phyloP scores from a whole-genome alignment of 2,797 vertebrate genomes.

The Anableps anableps region DNA sequence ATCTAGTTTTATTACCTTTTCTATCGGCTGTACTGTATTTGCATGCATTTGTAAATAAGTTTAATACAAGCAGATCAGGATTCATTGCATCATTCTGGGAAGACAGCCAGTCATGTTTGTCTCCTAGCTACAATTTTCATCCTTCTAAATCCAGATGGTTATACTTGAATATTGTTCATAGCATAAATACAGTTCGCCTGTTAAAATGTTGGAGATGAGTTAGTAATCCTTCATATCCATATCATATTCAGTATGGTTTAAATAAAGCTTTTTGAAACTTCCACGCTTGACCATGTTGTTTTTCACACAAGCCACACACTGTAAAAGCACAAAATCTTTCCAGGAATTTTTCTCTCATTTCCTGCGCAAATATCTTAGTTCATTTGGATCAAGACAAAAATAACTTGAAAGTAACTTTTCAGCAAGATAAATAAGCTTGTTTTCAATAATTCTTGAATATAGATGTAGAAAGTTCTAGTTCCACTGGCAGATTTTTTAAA shows the following conservation, averaged over 20 bases:
- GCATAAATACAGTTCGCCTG: slow-evolving; percentile 19
- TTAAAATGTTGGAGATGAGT: neutral
- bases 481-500: too few species aligned
- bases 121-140: neutral
- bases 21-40: slow-evolving; percentile 69
- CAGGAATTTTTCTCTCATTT: too few species aligned
- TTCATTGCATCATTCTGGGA: slow-evolving; percentile 25
- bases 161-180: slow-evolving; percentile 57
- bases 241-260: slow-evolving; percentile 10
- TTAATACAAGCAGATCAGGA: neutral
- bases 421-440: too few species aligned
- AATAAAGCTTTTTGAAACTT: slow-evolving; percentile 24
- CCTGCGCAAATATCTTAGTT: too few species aligned
- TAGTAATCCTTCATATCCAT: slow-evolving; percentile 3
- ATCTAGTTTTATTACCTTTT: slow-evolving; percentile 74
- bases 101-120: slow-evolving; percentile 4
- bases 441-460: too few species aligned
- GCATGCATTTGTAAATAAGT: slow-evolving; percentile 73
- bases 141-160: slow-evolving; percentile 27
- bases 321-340: too few species aligned
- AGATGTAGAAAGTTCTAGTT: too few species aligned
- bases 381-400: too few species aligned
- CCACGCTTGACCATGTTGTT: neutral
- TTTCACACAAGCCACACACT: neutral
- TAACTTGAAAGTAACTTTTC: too few species aligned